Conservation (phyloP, 2,113 vertebrate genomes). For the Porphyrio hochstetteri region DNA sequence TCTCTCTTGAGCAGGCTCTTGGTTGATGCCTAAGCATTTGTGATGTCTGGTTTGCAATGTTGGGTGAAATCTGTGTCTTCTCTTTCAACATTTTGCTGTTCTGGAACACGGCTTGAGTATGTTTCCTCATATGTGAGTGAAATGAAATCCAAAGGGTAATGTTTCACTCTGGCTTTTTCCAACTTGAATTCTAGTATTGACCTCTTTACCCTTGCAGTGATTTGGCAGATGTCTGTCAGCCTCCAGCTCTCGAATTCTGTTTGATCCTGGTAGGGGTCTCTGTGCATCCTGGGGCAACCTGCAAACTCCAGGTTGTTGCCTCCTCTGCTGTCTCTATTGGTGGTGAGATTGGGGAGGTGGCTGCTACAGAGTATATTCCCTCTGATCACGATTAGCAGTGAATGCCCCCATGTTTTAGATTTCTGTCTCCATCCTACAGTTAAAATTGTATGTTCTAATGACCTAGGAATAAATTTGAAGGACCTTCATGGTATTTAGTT, state of each 20-base stretch:
- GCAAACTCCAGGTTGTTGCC: not conserved
- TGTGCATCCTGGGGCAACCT: not conserved
- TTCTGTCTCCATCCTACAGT: not conserved
- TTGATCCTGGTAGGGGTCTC: not conserved
- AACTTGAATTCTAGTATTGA: not conserved
- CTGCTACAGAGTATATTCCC: not conserved
- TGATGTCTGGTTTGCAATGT: not conserved
- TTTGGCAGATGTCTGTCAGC: not conserved
- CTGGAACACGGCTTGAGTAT: not conserved
- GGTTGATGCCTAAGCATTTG: not conserved
- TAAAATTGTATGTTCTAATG: not conserved
- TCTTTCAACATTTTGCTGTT: not conserved
- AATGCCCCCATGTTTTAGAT: not conserved
- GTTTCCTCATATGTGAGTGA: not conserved
- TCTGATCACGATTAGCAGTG: not conserved
- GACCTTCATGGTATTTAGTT: not conserved
- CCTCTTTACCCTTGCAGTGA: not conserved
- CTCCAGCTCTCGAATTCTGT: not conserved
- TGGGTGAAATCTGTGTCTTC: not conserved
- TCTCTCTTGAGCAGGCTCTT: not conserved
- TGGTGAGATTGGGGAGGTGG: not conserved
- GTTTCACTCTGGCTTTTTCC: not conserved
- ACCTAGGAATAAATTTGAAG: not conserved
- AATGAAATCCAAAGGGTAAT: not conserved
- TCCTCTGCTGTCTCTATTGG: not conserved